Evolutionary conservation across 1,140 invertebrate genomes (phyloP).

Genomic region (Drosophila ananassae): DNA sequence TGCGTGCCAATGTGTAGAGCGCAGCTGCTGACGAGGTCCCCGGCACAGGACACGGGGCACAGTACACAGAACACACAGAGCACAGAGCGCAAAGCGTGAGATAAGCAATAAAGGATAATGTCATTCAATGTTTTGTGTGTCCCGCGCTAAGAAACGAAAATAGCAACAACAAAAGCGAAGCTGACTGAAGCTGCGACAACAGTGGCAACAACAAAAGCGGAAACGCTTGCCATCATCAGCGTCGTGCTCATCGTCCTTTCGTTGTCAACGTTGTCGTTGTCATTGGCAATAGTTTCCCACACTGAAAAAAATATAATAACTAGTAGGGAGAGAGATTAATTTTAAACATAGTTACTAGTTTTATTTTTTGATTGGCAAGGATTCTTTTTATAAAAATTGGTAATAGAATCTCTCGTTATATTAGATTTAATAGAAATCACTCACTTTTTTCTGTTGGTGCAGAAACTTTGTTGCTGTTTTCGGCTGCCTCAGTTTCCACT

Average conservation of each 20-base stretch:
- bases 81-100: constrained; percentile 65
- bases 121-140: constrained; percentile 82
- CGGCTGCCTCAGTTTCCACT: constrained; percentile 43
- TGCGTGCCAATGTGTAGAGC: constrained; percentile 62
- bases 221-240: constrained; percentile 78
- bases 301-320: background rate
- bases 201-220: constrained; percentile 54
- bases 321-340: background rate
- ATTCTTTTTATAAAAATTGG: too few species aligned
- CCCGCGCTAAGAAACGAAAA: constrained; percentile 44
- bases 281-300: constrained; percentile 74
- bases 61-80: constrained; percentile 4
- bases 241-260: constrained; percentile 60
- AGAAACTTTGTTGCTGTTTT: constrained; percentile 73
- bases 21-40: constrained; percentile 52
- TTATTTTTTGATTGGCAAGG: background rate
- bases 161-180: constrained; percentile 25
- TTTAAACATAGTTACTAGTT: background rate
- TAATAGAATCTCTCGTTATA: background rate
- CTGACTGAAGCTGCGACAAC: constrained; percentile 21
- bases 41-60: constrained; percentile 14
- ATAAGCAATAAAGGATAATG: constrained; percentile 84
- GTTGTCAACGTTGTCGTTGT: constrained; percentile 50
- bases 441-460: background rate
- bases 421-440: background rate